Evolutionary conservation across 2,888 invertebrate species (phyloP).

Genomic region (Elmis aenea): DNA sequence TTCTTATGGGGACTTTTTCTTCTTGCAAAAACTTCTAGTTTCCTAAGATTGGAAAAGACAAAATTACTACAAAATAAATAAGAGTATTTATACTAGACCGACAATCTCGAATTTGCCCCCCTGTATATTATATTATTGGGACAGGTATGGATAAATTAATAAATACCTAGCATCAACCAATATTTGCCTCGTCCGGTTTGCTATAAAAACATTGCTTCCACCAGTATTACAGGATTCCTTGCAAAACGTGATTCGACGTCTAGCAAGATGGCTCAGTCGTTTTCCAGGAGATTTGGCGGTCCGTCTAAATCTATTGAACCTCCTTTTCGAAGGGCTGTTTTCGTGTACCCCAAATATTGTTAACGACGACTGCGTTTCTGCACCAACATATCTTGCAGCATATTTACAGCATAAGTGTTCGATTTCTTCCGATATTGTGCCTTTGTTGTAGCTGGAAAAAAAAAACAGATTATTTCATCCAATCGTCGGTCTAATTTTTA

Average conservation of each 20-base stretch:
- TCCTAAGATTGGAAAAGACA: constrained; percentile 41
- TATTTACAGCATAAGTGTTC: constrained; percentile 63
- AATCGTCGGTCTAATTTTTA: neutral
- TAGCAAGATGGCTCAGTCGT: constrained; percentile 70
- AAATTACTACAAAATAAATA: neutral
- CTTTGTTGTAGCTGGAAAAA: constrained; percentile 63
- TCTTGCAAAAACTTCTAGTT: constrained; percentile 42
- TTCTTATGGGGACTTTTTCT: constrained; percentile 43
- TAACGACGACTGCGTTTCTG: constrained; percentile 67
- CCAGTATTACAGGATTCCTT: constrained; percentile 44
- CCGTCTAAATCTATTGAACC: constrained; percentile 49
- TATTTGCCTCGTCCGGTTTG: constrained; percentile 51
- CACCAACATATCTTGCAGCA: constrained; percentile 66
- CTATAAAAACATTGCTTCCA: constrained; percentile 38
- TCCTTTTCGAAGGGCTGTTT: constrained; percentile 57
- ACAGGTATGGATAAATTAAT: too few relatives aligned
- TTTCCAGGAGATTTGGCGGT: constrained; percentile 66
- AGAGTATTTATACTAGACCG: constrained; percentile 27
- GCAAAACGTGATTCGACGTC: constrained; percentile 70
- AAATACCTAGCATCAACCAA: constrained; percentile 62
- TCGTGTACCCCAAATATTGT: constrained; percentile 56
- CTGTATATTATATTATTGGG: too few relatives aligned
- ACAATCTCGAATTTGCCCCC: too few relatives aligned
- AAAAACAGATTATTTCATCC: constrained; percentile 5
- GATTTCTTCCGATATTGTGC: constrained; percentile 63